Evolutionary conservation across 2,797 vertebrate species (phyloP), one percentile per base, ranked within the genome.

Genomic region (Trichosurus vulpecula): DNA sequence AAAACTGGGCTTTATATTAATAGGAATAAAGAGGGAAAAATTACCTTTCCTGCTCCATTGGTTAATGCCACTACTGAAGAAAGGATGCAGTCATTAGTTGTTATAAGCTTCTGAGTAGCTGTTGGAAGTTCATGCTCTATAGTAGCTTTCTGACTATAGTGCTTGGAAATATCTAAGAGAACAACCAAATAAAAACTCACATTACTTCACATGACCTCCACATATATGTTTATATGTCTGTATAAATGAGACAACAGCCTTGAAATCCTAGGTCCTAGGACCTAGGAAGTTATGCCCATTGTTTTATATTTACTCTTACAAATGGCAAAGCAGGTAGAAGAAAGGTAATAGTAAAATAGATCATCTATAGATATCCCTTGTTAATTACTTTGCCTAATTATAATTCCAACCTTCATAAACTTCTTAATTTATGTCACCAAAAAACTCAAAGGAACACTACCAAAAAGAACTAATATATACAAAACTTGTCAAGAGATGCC

Each of bases 71-170:
- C 99, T 81, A 99, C 92, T 52, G 99, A 99, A 54, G 99, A 99
- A 91, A 99, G 98, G 98, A 99, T 99, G 97, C 99, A 99, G 96
- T 99, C 99, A 31, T 99, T 99, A 89, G 99, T 99, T 97, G 99
- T 99, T 92, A 99, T 96, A 81, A 99, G 99, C 98, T 99, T 99
- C 99, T 99, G 99, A 0, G 99, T 99, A 97, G 99, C 98, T 31
- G 99, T 99, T 91, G 99, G 99, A 97, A 99, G 98, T 90, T 99
- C 99, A 97, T 99, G 99, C 97, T 99, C 99, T 96, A 99, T 98
- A 94, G 98, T 66, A 92, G 99, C 99, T 98, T 99, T 99, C 97
- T 99, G 99, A 98, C 98, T 99, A 98, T 99, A 99, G 98, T 99
- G 99, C 98, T 99, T 99, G 74, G 99, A 99, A 98, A 99, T 99